Evolutionary conservation across 2,113 vertebrate species (phyloP), one percentile per base, ranked within the genome.

Genomic region (Myrmophylax atrothorax): DNA sequence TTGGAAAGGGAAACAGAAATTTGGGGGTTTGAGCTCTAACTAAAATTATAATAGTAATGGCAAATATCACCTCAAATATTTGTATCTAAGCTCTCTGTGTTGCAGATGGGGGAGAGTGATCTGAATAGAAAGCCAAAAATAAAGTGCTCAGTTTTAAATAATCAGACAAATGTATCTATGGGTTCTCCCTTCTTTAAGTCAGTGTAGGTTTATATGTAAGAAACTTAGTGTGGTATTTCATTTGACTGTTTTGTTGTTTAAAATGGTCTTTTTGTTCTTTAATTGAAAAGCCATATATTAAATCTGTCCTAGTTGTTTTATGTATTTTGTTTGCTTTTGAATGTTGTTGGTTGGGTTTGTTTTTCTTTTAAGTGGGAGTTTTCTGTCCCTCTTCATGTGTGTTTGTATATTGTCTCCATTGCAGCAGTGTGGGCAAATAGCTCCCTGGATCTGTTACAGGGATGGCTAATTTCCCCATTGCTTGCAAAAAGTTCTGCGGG

Each of bases 391-490:
- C 23, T 76, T 87, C 55, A 14, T 94, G 37, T 91, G 4, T 90
- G 38, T 93, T 89, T 92, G 75, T 88, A 74, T 67, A 70, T 88
- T 83, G 79, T 90, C 55, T 77, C 63, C 81, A 26, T 86, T 93
- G 72, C 79, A 90, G 59, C 58, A 67, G 29, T 47, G 63, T 67
- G 82, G 82, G 82, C 53, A 69, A 35, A 42, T 56, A 74, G 53
- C 58, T 94, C 49, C 70, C 50, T 91, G 31, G 16, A 42, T 77
- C 49, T 89, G 20, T 67, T 84, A 22, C 26, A 75, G 63, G 31
- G 46, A 19, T 69, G 49, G 11, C 56, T 90, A 37, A 12, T 96
- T 85, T 84, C 50, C 63, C 56, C 23, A 2, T 47, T 72, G 47
- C 47, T 70, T 74, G 46, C 55, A 84, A 76, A 47, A 81, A 60